These are phyloP conservation scores for Dasypogon diadema DNA, from an alignment of 2,888 invertebrate genomes.

Conservation along the genomic window DNA sequence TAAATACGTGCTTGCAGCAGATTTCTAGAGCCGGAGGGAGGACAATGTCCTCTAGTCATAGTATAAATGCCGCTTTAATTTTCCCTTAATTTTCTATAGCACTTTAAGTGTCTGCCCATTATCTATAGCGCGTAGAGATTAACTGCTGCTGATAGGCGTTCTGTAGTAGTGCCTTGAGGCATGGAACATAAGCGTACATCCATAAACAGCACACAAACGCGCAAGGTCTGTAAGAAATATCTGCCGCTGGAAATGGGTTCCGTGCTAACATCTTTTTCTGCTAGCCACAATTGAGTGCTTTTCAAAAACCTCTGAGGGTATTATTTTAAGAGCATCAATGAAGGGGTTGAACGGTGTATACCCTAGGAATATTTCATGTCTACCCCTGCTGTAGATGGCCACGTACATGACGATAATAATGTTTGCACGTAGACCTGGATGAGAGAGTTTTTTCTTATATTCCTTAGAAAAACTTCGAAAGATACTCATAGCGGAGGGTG, in stretches of 20 bases:
- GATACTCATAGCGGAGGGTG: too few relatives aligned
- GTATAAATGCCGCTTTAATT: not conserved
- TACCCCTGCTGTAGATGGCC: not conserved
- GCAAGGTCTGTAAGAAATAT: not conserved
- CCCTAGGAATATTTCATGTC: not conserved
- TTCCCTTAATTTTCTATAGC: not conserved
- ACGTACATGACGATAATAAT: not conserved
- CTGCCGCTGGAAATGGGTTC: not conserved
- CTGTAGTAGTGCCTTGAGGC: not conserved
- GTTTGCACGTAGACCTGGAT: not conserved
- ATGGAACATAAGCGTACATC: not conserved
- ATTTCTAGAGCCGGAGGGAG: not conserved
- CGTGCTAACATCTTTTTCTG: not conserved
- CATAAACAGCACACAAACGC: not conserved
- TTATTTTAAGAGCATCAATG: not conserved
- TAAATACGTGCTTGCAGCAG: conserved; percentile 1
- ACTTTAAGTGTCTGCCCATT: not conserved
- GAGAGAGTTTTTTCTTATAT: not conserved
- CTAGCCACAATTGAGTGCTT: not conserved
- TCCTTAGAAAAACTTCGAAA: not conserved
- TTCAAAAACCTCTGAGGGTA: not conserved
- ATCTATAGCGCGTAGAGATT: not conserved
- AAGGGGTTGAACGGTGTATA: not conserved
- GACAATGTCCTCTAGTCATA: not conserved
- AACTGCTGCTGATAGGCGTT: not conserved